Base-by-base conservation (phyloP, 1,140 invertebrate species). In the Camponotus vicinus region DNA sequence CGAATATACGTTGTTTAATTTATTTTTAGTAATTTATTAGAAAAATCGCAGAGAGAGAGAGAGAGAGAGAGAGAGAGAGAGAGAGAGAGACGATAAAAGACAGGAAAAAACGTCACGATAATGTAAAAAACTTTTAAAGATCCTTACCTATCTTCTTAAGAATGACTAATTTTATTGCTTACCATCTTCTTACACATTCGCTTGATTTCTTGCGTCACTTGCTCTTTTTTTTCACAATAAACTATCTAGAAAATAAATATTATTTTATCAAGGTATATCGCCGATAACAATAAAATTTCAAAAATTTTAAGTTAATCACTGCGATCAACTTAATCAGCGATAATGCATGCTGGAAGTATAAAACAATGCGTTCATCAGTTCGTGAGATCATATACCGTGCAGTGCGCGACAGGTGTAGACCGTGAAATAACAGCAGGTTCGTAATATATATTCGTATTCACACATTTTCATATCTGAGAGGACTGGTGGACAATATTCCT, bases 331-430 rank as follows among this genome's bases (percentile, higher is more conserved):
- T 49, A n/a, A n/a, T 7, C 7, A 42, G 45, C 45, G 49, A 45
- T 71, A 42, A 59, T 57, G 18, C 66, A 3, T 82, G n/a, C n/a
- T 32, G 45, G n/a, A 55, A 55, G 59, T 90, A 90, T 90, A 90
- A 90, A 90, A 87, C 67, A 63, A 88, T 80, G 84, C 32, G 77
- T 45, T 70, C 57, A 77, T 66, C 88, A 59, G 57, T 73, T 80
- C 18, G 42, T 52, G 37, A 70, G 76, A 82, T 82, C 89, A 90
- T 75, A 90, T 77, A 52, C 32, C 69, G 71, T 77, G 42, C 49
- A 88, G 89, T 85, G 76, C 85, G 73, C 80, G 64, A n/a, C 52
- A 78, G 85, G 76, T 37, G 86, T 57, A 37, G 76, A 82, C 42
- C 49, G 63, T 59, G 32, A 21, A 49, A 57, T 61, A 45, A 34